Evolutionary conservation across 2,113 vertebrate genomes (phyloP), one percentile per base, ranked within the genome.

Genomic region (Grantiella picta): DNA sequence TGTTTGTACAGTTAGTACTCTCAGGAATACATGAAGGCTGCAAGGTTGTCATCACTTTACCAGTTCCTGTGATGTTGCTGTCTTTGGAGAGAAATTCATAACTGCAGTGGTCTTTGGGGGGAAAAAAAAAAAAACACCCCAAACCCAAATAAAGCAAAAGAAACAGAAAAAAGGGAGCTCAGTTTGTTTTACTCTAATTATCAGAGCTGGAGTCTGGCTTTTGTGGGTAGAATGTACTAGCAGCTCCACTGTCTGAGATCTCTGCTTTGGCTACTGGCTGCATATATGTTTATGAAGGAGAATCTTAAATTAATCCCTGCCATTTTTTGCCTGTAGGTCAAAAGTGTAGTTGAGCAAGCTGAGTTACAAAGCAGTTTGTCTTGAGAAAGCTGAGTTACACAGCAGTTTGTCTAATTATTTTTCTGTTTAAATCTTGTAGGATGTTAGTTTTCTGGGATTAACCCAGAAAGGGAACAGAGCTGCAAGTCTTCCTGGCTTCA

Each of bases 331-430:
- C 40, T 60, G 33, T 45, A 50, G 52, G 47, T 86, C 35, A 47
- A 52, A 64, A 47, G 25, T 57, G 13, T 33, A 79, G 36, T 61
- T 83, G 53, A 93, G 27, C 42, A 80, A 93, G 25, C 33, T 73
- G 64, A 42, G 76, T 68, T 49, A 76, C 70, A 76, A 85, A 85
- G 29, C 11, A 71, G 6, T 56, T 85, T 2, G 2, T 76, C 36
- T 61, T n/a, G 53, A 93, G 27, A 36, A 80, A 93, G 25, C 33
- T 73, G 64, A 42, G 76, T 68, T 49, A 76, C 70, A 76, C 82
- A 85, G 29, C 11, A 71, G 6, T 56, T 85, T 2, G 2, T 76
- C 21, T 9, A 71, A n/a, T 8, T 23, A 40, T 81, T 35, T 36
- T 85, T 95, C n/a, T 72, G 7, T 63, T 78, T n/a, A 44, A 68